phyloP scores from a whole-genome alignment of 2,797 vertebrate species.

The Hafferia zeledoni region DNA sequence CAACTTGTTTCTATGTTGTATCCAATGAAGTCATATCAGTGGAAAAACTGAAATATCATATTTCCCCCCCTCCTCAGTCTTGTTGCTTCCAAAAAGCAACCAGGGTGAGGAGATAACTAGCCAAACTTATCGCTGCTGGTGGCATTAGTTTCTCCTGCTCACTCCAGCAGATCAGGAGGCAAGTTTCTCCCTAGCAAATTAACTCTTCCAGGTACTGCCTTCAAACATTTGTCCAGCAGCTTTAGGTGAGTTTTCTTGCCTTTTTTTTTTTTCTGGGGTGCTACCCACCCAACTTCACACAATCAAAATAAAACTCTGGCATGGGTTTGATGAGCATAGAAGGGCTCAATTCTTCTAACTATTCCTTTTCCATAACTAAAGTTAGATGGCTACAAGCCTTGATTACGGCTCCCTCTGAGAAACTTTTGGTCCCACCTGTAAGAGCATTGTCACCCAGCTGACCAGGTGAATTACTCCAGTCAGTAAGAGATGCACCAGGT shows the following conservation, averaged over 20 bases:
- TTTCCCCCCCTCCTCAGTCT: background rate
- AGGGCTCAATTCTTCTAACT: background rate
- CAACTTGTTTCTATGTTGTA: slow-evolving; percentile 56
- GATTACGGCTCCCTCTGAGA: background rate
- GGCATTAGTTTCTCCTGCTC: background rate
- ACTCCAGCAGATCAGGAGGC: background rate
- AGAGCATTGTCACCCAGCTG: background rate
- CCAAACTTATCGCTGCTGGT: background rate
- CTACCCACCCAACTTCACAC: background rate
- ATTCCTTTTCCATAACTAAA: background rate
- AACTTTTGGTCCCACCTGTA: background rate
- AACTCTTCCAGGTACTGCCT: slow-evolving; percentile 18
- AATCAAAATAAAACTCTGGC: background rate
- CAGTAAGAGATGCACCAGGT: background rate
- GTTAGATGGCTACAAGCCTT: background rate
- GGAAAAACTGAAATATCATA: slow-evolving; percentile 66
- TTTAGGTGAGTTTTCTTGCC: background rate
- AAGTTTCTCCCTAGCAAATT: slow-evolving; percentile 14
- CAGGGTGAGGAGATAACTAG: background rate
- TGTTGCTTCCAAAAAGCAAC: background rate
- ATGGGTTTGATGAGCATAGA: background rate
- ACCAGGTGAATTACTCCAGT: background rate
- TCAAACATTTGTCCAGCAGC: background rate
- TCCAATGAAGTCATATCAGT: slow-evolving; percentile 64
- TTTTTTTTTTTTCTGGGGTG: background rate